Percentiles rank a stretch among this genome's conserved stretches.
Evolutionary conservation across 2,888 invertebrate species (phyloP).

Genomic region (Pemphredon lugubris): DNA sequence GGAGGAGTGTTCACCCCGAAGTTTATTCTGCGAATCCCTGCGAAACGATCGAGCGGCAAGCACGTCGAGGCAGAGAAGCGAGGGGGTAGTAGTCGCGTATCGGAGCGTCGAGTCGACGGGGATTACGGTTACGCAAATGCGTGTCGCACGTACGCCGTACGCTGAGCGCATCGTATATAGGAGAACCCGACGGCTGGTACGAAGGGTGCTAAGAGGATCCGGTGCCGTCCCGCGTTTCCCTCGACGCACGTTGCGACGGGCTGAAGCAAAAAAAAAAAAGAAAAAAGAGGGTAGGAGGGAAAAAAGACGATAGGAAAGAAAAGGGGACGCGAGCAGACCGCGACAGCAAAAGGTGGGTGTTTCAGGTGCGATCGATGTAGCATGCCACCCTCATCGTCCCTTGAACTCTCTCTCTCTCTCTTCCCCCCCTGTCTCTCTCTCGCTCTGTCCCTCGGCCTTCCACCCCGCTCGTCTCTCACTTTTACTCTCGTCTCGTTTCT

Average conservation of each 20-base stretch:
- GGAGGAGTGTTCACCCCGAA: neutral
- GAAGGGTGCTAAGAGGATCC: conserved; percentile 47
- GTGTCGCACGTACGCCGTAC: conserved; percentile 33
- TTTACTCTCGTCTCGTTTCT: neutral
- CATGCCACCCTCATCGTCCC: conserved; percentile 57
- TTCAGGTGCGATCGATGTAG: conserved; percentile 73
- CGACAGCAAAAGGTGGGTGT: conserved; percentile 58
- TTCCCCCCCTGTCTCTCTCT: conserved; percentile 5
- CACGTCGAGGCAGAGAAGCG: conserved; percentile 11
- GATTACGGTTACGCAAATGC: conserved; percentile 49
- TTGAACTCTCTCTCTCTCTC: conserved; percentile 50
- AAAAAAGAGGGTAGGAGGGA: conserved; percentile 19
- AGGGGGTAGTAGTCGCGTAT: conserved; percentile 12
- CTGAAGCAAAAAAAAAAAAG: neutral
- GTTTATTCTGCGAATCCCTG: conserved; percentile 14
- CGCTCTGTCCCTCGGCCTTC: neutral
- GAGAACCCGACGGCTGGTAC: neutral
- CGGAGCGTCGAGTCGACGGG: conserved; percentile 10
- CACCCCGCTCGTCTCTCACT: conserved; percentile 1
- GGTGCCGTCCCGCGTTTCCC: conserved; percentile 26
- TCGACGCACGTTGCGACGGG: conserved; percentile 23
- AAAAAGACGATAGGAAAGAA: conserved; percentile 44
- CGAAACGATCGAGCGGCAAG: conserved; percentile 12
- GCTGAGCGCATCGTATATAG: neutral
- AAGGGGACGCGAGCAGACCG: conserved; percentile 48